Conservation (phyloP, 2,797 vertebrate species). For the Sebastes jordani region DNA sequence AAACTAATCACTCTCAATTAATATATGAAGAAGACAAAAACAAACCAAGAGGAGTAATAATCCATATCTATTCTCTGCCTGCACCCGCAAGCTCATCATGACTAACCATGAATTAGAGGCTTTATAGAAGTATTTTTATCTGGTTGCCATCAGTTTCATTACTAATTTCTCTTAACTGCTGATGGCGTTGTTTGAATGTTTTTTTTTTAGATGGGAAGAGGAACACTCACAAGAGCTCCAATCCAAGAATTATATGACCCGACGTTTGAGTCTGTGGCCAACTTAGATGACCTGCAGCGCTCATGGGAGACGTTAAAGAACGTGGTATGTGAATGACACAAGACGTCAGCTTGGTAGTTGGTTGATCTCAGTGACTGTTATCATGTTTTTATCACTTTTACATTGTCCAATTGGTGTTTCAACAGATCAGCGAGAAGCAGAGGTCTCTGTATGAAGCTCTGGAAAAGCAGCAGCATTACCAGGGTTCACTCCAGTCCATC, state of each 20-base stretch:
- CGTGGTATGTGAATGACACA: conserved; percentile 85
- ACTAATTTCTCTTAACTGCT: background rate
- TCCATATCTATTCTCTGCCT: background rate
- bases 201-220: conserved; percentile 74
- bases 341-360: background rate
- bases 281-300: conserved; percentile 93
- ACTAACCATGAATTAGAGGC: background rate
- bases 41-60: background rate
- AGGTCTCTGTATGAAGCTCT: conserved; percentile 94
- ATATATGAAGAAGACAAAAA: background rate
- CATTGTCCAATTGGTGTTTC: background rate
- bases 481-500: conserved; percentile 94
- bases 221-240: conserved; percentile 82
- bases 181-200: background rate
- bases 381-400: background rate
- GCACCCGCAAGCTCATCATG: conserved; percentile 2
- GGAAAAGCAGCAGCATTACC: conserved; percentile 95
- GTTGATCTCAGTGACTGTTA: background rate
- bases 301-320: conserved; percentile 99
- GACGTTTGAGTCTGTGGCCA: conserved; percentile 88
- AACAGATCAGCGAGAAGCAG: conserved; percentile 97
- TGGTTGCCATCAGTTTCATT: background rate
- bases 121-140: background rate
- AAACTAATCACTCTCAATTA: background rate
- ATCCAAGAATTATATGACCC: conserved; percentile 89